A percentile compares a stretch with the other conserved stretches of the same genome.
phyloP scores from a whole-genome alignment of 1,140 invertebrate genomes.

The Branchinecta lynchi region DNA sequence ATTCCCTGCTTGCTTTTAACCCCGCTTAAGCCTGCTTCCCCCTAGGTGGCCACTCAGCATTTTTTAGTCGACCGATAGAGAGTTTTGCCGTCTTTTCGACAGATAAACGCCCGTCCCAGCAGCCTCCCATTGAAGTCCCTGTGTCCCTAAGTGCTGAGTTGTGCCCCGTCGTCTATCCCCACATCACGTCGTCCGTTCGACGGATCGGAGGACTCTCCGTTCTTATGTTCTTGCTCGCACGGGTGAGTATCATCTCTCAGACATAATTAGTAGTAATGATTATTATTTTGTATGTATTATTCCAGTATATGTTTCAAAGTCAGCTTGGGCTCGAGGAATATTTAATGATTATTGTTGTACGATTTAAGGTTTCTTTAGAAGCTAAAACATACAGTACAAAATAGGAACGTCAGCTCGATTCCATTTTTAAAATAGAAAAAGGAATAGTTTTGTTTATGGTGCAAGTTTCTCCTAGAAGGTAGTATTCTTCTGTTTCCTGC shows the following conservation, averaged over 20 bases:
- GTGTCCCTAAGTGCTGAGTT: constrained; percentile 4
- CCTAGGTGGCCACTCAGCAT: constrained; percentile 6
- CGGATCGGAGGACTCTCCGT: not conserved
- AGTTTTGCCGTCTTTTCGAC: constrained; percentile 11
- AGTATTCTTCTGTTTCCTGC: too few relatives aligned
- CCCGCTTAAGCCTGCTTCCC: constrained; percentile 6
- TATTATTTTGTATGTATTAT: too few relatives aligned
- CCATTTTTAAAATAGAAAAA: too few relatives aligned
- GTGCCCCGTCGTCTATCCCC: not conserved
- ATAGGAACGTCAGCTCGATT: too few relatives aligned
- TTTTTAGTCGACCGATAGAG: constrained; percentile 8
- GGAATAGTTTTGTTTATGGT: too few relatives aligned
- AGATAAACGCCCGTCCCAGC: constrained; percentile 2
- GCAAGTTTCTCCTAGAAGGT: too few relatives aligned
- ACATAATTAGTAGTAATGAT: too few relatives aligned
- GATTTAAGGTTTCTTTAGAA: too few relatives aligned
- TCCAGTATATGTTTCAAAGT: too few relatives aligned
- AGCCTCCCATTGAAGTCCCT: constrained; percentile 1
- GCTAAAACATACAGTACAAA: too few relatives aligned
- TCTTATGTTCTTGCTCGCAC: not conserved
- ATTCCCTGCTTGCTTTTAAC: not conserved
- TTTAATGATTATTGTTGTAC: too few relatives aligned
- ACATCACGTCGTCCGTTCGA: constrained; percentile 7
- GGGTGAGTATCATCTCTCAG: not conserved
- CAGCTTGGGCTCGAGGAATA: too few relatives aligned